Base-by-base conservation (phyloP, 2,113 vertebrate species). In the Lycocorax pyrrhopterus region DNA sequence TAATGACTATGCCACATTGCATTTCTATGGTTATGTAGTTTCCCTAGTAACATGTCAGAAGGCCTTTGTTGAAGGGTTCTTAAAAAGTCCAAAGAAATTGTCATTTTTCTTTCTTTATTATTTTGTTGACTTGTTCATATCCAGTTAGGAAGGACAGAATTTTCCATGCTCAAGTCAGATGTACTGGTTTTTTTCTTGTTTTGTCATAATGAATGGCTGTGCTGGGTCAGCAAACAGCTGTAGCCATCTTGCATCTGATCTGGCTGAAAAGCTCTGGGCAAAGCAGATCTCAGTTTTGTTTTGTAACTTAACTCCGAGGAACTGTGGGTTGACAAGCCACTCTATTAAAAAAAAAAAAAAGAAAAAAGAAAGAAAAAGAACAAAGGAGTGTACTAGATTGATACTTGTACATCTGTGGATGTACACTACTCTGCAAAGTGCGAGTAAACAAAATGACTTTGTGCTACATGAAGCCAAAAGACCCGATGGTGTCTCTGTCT, bases 1-100 rank as follows among this genome's bases (percentile, higher is more conserved):
- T 88, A 86, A 90, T 84, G 53, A 39, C 49, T 64, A 18, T 71
- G 81, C 27, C 69, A 64, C 66, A 56, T 92, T 96, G 87, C 16
- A 59, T 81, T 90, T 90, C 76, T 43, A 1, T 51, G 68, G 52
- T 64, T 84, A 0, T 60, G 52, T 91, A 88, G 83, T 90, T 96
- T 88, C 93, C 92, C 22, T 95, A 90, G 93, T 94, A 96, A 96
- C 51, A 3, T 87, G 26, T 91, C 68, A 79, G 81, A 84, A 80
- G 71, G 49, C 33, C 46, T 91, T 96, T 95, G 74, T 79, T 89
- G 59, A 93, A 62, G 30, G 8, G 25, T 66, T 94, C 46, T 69
- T 76, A 13, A 83, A 16, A 83, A 58, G 66, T 84, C 71, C 62
- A 79, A 68, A 96, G 39, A 88, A 81, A n/a, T 41, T 64, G 73